Evolutionary conservation across 2,797 vertebrate species (phyloP).

Genomic region (Darevskia mixta): DNA sequence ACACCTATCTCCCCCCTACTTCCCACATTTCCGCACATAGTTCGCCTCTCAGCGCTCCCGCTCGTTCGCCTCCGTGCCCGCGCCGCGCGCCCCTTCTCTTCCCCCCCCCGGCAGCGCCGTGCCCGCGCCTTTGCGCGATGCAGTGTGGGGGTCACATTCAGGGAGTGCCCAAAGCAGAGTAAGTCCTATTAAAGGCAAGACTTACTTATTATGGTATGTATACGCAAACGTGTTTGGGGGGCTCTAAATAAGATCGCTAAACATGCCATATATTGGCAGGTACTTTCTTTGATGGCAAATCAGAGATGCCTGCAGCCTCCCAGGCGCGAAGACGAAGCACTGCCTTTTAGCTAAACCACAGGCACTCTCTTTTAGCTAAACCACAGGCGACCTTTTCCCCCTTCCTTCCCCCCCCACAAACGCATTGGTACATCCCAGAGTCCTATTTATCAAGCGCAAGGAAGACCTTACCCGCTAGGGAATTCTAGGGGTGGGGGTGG

Average conservation of each 20-base stretch:
- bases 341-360: no score
- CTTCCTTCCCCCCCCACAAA: background rate
- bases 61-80: no score
- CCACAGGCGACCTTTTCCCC: background rate
- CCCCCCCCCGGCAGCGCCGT: no score
- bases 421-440: constrained; percentile 53
- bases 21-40: no score
- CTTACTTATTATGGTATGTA: background rate
- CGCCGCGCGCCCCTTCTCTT: no score
- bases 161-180: background rate
- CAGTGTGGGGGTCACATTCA: background rate
- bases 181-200: background rate
- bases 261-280: background rate
- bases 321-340: background rate
- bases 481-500: background rate
- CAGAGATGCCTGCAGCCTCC: no score
- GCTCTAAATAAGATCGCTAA: no score
- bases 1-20: no score
- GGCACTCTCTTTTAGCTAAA: no score
- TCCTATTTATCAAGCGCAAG: background rate
- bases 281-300: no score
- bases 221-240: background rate
- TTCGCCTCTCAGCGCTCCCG: no score
- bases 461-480: constrained; percentile 43
- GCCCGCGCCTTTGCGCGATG: no score